These are phyloP conservation scores for Tamandua tetradactyla DNA, from an alignment of 2,797 vertebrate species.

Conservation along the genomic window DNA sequence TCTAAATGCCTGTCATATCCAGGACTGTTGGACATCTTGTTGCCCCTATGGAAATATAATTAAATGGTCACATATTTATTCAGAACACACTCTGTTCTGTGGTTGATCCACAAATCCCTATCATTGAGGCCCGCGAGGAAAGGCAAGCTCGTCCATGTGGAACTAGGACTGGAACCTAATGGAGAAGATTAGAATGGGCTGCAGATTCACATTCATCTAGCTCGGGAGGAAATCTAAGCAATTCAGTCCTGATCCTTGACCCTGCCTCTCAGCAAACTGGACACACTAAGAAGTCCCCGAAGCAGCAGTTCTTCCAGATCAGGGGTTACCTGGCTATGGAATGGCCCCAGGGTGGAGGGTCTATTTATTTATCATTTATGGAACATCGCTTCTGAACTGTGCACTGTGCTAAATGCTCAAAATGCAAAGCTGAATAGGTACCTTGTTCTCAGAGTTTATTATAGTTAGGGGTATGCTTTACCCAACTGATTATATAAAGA, in stretches of 20 bases:
- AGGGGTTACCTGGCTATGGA: not conserved
- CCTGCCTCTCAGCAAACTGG: not conserved
- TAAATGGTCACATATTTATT: slow-evolving; percentile 50
- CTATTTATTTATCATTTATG: not conserved
- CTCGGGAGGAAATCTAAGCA: not conserved
- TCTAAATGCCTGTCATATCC: not conserved
- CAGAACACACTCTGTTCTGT: not conserved
- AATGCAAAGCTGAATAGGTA: not conserved
- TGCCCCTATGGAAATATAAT: not conserved
- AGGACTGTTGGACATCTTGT: not conserved
- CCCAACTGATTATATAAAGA: not conserved
- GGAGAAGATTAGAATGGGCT: not conserved
- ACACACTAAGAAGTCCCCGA: not conserved
- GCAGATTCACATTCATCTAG: not conserved
- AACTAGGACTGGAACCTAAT: not conserved
- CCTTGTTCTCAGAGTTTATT: not conserved
- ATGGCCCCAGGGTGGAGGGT: not conserved
- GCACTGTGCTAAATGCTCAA: not conserved
- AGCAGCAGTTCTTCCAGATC: not conserved
- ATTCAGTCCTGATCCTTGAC: not conserved
- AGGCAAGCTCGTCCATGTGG: not conserved
- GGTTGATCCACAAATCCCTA: not conserved
- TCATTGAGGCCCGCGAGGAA: not conserved
- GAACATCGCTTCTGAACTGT: not conserved
- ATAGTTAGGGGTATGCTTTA: not conserved